A percentile compares a stretch with the other conserved stretches of the same genome.
Conservation (phyloP, 2,113 vertebrate genomes). For the Megatriorchis doriae region DNA sequence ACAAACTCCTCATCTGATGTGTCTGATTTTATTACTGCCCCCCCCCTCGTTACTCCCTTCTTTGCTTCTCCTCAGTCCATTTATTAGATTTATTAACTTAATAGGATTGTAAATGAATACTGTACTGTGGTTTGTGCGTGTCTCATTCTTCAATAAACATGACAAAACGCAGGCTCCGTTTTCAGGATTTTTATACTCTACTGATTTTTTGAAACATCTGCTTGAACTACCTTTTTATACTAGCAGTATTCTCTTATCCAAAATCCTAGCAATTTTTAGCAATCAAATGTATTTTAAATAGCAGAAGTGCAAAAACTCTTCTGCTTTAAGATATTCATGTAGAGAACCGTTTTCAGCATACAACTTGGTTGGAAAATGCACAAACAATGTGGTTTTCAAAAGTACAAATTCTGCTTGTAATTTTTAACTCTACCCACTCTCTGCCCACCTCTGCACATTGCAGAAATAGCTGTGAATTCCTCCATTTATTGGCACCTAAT, state of each 20-base stretch:
- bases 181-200: background rate
- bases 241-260: background rate
- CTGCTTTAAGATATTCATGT: background rate
- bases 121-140: background rate
- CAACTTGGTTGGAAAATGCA: background rate
- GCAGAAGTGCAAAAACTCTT: background rate
- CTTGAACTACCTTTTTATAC: background rate
- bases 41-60: background rate
- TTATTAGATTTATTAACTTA: background rate
- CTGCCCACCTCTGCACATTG: background rate
- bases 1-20: background rate
- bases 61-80: background rate
- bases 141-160: background rate
- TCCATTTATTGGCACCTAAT: background rate
- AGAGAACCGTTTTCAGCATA: background rate
- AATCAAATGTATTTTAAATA: background rate
- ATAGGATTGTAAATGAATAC: background rate
- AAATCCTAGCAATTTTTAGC: background rate
- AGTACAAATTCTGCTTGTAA: background rate
- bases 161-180: background rate
- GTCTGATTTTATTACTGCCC: background rate
- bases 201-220: background rate
- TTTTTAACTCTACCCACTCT: background rate
- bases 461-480: background rate
- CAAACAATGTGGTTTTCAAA: background rate